These are phyloP conservation scores for Ectobius pallidus DNA, from an alignment of 2,888 invertebrate genomes.

Conservation along the genomic window DNA sequence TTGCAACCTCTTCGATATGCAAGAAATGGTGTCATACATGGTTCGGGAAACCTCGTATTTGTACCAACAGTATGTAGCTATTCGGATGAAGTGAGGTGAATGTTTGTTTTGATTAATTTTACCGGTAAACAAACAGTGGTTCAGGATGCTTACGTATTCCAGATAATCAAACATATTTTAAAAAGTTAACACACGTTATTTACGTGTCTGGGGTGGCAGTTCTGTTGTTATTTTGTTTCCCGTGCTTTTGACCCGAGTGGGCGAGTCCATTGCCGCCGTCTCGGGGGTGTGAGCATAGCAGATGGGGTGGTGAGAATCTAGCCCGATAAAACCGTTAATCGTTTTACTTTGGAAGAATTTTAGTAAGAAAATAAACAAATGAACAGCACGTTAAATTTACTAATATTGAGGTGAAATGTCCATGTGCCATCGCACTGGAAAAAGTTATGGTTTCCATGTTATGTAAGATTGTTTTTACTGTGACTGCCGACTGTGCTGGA, in stretches of 20 bases:
- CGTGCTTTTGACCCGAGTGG: conserved; percentile 67
- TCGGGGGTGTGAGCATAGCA: conserved; percentile 54
- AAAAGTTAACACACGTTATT: conserved; percentile 15
- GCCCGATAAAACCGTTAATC: conserved; percentile 41
- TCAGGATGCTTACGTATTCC: conserved; percentile 28
- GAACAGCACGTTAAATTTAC: no score
- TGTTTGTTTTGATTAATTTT: conserved; percentile 29
- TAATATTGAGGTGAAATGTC: neutral
- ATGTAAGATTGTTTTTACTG: neutral
- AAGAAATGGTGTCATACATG: conserved; percentile 40
- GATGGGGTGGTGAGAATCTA: conserved; percentile 49
- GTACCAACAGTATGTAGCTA: conserved; percentile 13
- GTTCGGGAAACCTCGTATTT: conserved; percentile 29
- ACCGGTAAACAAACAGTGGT: neutral
- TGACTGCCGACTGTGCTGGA: conserved; percentile 6
- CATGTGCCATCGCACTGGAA: neutral
- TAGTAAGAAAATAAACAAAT: no score
- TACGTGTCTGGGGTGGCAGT: conserved; percentile 34
- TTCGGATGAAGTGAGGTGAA: conserved; percentile 27
- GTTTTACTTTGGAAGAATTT: conserved; percentile 41
- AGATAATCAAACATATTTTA: conserved; percentile 24
- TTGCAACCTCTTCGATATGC: conserved; percentile 36
- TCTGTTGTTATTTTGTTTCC: conserved; percentile 75
- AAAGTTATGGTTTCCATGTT: neutral
- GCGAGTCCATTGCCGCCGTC: conserved; percentile 57